phyloP scores from a whole-genome alignment of 2,797 vertebrate species.

The Arnoldichthys spilopterus region DNA sequence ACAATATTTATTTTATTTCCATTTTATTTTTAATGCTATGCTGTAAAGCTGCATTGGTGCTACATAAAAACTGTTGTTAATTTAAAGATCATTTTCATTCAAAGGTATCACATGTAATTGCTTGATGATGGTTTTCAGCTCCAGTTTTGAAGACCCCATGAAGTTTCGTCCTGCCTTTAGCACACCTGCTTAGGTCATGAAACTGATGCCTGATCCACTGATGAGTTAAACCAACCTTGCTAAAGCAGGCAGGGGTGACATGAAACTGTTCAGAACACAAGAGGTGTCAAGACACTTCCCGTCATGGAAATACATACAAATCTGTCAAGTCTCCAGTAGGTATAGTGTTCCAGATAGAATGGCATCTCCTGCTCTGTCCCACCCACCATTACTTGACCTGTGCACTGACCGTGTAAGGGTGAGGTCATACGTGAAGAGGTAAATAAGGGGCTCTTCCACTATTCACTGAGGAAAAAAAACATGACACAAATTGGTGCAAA shows the following conservation, averaged over 20 bases:
- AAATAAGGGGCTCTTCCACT: neutral
- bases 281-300: neutral
- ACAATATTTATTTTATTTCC: no score
- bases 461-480: neutral
- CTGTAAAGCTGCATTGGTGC: no score
- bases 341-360: neutral
- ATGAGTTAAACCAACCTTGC: neutral
- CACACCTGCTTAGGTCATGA: neutral
- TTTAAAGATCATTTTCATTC: no score
- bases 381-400: neutral
- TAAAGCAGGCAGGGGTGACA: neutral
- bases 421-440: neutral
- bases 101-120: no score
- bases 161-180: no score
- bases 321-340: neutral
- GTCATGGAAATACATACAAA: neutral
- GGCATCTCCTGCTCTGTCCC: neutral
- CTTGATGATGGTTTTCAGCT: no score
- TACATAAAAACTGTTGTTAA: no score
- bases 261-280: neutral
- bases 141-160: no score
- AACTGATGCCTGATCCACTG: neutral
- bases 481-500: conserved; percentile 18
- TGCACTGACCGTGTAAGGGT: neutral
- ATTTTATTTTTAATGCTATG: no score